Percentiles rank a stretch among this genome's conserved stretches.
Conservation (phyloP, 2,113 vertebrate species). For the Andinoacara biseriatus region DNA sequence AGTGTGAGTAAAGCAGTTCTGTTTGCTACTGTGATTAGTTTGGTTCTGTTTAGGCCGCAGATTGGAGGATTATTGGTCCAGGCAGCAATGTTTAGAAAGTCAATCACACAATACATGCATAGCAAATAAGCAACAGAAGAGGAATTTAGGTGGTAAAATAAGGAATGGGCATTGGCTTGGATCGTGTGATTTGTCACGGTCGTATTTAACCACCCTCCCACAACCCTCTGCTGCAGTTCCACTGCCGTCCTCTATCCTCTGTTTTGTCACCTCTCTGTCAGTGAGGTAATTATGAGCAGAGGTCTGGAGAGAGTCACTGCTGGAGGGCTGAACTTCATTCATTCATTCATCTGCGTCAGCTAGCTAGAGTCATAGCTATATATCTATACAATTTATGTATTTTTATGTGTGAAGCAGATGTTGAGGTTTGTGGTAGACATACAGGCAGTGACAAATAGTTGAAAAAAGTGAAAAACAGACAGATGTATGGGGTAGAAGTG, state of each 20-base stretch:
- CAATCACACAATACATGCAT: slow-evolving; percentile 15
- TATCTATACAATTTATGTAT: neutral
- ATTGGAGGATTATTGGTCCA: slow-evolving; percentile 12
- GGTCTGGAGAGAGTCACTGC: slow-evolving; percentile 42
- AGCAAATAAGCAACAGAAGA: slow-evolving; percentile 22
- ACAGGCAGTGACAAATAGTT: neutral
- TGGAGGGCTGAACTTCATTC: neutral
- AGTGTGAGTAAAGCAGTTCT: slow-evolving; percentile 45
- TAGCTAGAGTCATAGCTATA: slow-evolving; percentile 8
- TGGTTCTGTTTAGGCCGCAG: slow-evolving; percentile 42
- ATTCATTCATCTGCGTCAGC: neutral
- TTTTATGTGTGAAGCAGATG: neutral
- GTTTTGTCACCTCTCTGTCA: slow-evolving; percentile 39
- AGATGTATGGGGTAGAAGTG: neutral
- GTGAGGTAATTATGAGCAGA: slow-evolving; percentile 46
- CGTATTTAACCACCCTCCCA: slow-evolving; percentile 21
- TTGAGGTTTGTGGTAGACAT: neutral
- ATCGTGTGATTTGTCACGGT: slow-evolving; percentile 11
- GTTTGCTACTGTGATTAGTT: slow-evolving; percentile 43
- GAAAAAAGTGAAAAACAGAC: neutral
- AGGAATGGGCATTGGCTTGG: neutral
- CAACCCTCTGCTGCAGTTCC: slow-evolving; percentile 32
- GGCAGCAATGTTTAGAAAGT: slow-evolving; percentile 45
- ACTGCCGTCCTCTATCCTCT: slow-evolving; percentile 31
- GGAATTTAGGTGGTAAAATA: neutral